Evolutionary conservation across 2,113 vertebrate genomes (phyloP).

Genomic region (Callipepla californica): DNA sequence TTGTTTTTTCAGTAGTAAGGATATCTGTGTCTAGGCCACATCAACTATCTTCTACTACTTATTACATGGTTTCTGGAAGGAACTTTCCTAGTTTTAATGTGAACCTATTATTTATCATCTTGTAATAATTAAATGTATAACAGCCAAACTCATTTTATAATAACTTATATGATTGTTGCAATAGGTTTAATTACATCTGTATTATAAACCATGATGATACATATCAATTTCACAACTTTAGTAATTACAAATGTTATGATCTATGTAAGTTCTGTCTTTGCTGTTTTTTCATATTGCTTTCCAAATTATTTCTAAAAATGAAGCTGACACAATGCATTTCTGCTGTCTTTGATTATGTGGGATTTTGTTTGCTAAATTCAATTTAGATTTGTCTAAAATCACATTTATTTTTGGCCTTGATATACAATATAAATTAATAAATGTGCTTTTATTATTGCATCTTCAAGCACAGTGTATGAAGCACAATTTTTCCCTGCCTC

Average conservation of each 20-base stretch:
- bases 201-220: background rate
- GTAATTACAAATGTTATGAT: background rate
- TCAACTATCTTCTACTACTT: background rate
- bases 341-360: background rate
- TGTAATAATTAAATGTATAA: background rate
- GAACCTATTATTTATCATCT: background rate
- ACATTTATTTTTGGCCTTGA: background rate
- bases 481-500: background rate
- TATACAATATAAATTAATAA: background rate
- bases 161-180: background rate
- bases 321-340: background rate
- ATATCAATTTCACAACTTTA: background rate
- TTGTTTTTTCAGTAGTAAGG: background rate
- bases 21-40: background rate
- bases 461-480: background rate
- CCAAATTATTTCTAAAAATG: background rate
- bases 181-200: too few relatives aligned
- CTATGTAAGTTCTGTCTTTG: background rate
- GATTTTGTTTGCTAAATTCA: background rate
- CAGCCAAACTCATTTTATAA: background rate
- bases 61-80: background rate
- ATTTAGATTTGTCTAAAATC: background rate
- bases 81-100: background rate
- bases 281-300: background rate
- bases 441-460: background rate